Conservation (phyloP, 2,113 vertebrate genomes). For the Nannobrachium achirus region DNA sequence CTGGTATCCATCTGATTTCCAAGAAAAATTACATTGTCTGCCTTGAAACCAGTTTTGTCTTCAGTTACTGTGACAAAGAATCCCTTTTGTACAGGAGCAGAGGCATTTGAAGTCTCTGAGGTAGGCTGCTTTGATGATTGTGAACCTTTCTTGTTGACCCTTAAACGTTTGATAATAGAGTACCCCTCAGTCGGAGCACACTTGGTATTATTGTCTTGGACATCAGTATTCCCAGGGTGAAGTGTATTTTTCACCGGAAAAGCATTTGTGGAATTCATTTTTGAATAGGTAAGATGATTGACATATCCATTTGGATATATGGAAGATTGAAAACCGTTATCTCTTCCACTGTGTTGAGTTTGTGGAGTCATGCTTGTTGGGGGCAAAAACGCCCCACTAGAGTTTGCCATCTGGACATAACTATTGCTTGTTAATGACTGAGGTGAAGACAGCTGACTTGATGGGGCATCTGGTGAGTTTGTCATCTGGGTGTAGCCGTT, state of each 20-base stretch:
- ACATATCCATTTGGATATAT: too few relatives aligned
- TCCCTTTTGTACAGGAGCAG: neutral
- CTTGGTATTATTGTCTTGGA: neutral
- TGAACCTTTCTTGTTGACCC: neutral
- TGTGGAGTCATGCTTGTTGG: neutral
- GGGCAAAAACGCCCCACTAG: neutral
- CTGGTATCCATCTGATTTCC: neutral
- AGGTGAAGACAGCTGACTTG: too few relatives aligned
- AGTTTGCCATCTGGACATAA: too few relatives aligned
- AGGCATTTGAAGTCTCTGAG: neutral
- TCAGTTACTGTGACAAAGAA: neutral
- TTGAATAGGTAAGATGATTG: neutral
- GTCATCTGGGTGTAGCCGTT: neutral
- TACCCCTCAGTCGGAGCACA: neutral
- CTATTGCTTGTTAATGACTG: too few relatives aligned
- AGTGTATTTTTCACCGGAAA: neutral
- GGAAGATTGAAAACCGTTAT: too few relatives aligned
- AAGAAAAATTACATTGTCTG: neutral
- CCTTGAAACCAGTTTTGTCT: neutral
- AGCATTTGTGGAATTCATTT: neutral
- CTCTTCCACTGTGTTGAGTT: neutral
- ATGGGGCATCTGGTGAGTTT: neutral
- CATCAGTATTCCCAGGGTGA: neutral
- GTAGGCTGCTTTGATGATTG: neutral
- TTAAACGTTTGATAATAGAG: neutral